These are phyloP conservation scores for Noctua comes DNA, from an alignment of 2,888 invertebrate species.

Conservation along the genomic window DNA sequence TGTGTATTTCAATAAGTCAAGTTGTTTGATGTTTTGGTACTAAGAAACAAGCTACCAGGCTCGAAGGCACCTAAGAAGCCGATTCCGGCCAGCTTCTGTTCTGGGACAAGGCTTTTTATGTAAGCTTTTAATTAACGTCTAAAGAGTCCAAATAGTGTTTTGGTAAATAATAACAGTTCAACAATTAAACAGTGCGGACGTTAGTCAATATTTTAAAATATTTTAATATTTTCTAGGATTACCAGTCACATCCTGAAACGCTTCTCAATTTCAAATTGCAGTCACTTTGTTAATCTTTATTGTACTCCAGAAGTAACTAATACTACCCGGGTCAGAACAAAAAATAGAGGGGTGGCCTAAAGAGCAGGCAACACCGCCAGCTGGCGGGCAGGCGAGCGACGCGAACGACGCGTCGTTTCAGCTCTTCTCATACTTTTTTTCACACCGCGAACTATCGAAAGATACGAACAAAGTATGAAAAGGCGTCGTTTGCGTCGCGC, in stretches of 20 bases:
- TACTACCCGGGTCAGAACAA: not conserved
- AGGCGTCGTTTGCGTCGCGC: no score
- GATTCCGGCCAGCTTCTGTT: no score
- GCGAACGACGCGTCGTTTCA: no score
- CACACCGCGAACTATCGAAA: no score
- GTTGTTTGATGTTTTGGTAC: not conserved
- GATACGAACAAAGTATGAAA: no score
- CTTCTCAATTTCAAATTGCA: not conserved
- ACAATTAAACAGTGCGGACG: not conserved
- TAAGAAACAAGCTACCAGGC: not conserved
- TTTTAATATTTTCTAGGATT: not conserved
- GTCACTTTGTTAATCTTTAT: not conserved
- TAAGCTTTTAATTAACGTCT: not conserved
- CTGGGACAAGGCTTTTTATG: no score
- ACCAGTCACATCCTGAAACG: not conserved
- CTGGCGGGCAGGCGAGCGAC: no score
- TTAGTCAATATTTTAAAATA: not conserved
- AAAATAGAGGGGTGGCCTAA: not conserved
- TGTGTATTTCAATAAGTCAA: conserved; percentile 10
- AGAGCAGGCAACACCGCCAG: no score
- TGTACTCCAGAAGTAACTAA: not conserved
- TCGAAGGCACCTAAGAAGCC: no score
- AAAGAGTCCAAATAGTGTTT: not conserved
- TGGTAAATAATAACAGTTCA: not conserved
- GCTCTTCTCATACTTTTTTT: no score